These are phyloP conservation scores for Phoenicopterus ruber DNA, from an alignment of 2,113 vertebrate genomes.

Conservation along the genomic window DNA sequence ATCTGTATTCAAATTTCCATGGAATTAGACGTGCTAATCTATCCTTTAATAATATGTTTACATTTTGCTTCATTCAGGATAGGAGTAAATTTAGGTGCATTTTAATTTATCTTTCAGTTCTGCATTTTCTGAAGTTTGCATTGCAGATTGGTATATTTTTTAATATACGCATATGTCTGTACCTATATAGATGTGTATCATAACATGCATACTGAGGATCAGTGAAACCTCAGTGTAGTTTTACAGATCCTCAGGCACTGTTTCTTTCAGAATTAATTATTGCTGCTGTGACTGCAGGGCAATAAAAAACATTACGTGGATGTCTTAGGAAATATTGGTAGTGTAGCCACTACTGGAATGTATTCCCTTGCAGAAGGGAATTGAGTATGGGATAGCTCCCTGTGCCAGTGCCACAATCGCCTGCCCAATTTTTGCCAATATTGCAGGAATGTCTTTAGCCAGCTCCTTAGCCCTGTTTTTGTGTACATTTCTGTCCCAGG, in stretches of 20 bases:
- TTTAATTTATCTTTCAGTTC: neutral
- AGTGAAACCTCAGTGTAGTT: neutral
- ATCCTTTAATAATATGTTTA: slow-evolving; percentile 28
- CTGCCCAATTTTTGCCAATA: neutral
- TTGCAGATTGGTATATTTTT: neutral
- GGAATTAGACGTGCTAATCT: slow-evolving; percentile 26
- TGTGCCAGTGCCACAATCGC: neutral
- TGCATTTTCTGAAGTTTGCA: neutral
- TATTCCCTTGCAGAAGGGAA: neutral
- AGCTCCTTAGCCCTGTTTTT: neutral
- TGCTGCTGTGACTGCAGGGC: neutral
- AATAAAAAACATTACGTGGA: neutral
- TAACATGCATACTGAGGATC: neutral
- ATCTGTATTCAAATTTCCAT: slow-evolving; percentile 13
- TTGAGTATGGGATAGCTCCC: neutral
- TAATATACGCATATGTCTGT: neutral
- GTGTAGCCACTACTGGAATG: neutral
- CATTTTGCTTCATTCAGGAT: neutral
- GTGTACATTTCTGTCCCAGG: rapidly evolving
- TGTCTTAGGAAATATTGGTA: neutral
- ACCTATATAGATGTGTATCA: neutral
- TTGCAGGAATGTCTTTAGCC: neutral
- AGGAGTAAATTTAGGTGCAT: neutral
- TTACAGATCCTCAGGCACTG: neutral
- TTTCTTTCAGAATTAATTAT: slow-evolving; percentile 15